phyloP scores from a whole-genome alignment of 2,797 vertebrate genomes.

The Propithecus deckenii region DNA sequence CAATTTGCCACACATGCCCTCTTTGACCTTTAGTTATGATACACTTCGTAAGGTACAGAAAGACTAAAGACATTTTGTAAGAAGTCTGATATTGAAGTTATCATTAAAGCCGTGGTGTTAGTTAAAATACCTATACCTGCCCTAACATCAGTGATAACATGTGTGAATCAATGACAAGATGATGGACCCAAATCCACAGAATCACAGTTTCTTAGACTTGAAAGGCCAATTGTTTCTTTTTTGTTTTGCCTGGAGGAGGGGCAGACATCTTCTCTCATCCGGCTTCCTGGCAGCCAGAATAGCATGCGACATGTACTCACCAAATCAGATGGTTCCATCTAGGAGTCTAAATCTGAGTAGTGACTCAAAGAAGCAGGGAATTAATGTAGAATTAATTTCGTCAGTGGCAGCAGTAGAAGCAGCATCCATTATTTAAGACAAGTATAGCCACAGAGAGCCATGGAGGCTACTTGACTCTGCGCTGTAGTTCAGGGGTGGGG shows the following conservation, averaged over 20 bases:
- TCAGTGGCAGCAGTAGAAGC: neutral
- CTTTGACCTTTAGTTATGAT: neutral
- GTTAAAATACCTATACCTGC: neutral
- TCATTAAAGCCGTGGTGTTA: neutral
- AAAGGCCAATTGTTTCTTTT: neutral
- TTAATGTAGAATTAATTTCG: slow-evolving; percentile 37
- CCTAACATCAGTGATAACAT: neutral
- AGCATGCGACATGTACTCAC: neutral
- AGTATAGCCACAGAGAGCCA: neutral
- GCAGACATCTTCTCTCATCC: neutral
- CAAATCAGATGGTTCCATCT: neutral
- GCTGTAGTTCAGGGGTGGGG: neutral
- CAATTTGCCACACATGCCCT: neutral
- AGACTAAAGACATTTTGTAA: neutral
- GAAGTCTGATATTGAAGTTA: neutral
- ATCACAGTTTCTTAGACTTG: neutral
- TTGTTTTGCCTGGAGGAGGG: neutral
- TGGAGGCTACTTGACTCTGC: neutral
- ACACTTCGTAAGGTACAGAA: neutral
- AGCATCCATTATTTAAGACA: neutral
- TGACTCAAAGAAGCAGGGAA: slow-evolving; percentile 30
- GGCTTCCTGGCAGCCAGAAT: neutral
- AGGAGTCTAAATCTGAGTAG: neutral
- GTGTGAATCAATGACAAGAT: neutral
- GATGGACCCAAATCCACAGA: neutral